Conservation (phyloP, 2,888 invertebrate genomes). For the Bimastos eiseni region DNA sequence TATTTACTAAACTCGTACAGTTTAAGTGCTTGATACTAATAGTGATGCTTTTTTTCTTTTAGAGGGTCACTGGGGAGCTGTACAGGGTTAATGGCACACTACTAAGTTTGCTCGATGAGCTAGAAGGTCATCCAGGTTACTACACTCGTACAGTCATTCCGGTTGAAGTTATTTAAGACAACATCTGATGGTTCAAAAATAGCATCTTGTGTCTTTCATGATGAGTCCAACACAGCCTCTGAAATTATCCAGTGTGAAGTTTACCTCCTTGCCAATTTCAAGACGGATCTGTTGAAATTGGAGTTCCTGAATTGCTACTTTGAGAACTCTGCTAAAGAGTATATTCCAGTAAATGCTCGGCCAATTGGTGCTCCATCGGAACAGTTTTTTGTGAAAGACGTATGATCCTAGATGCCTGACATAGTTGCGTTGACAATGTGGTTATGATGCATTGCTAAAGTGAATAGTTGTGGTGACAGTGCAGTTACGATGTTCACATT, state of each 20-base stretch:
- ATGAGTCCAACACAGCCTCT: background rate
- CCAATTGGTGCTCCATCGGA: background rate
- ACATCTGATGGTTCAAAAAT: background rate
- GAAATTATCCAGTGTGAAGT: background rate
- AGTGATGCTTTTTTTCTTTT: background rate
- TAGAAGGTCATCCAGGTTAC: slow-evolving; percentile 80
- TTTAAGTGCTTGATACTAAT: too few species aligned
- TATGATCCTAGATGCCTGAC: background rate
- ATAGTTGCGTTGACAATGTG: too few species aligned
- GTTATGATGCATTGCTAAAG: too few species aligned
- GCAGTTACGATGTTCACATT: too few species aligned
- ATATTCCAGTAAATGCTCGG: background rate
- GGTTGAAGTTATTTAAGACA: background rate
- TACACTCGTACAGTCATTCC: slow-evolving; percentile 28
- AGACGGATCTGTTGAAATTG: slow-evolving; percentile 9
- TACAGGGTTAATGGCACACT: slow-evolving; percentile 65
- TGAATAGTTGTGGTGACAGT: too few species aligned
- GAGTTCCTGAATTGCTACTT: background rate
- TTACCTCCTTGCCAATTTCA: slow-evolving; percentile 17
- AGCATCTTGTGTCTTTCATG: background rate
- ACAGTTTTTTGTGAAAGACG: background rate
- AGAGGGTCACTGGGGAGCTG: slow-evolving; percentile 27
- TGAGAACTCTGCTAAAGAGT: background rate
- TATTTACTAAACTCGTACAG: too few species aligned
- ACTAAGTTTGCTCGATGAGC: slow-evolving; percentile 74